A percentile compares a stretch with the other conserved stretches of the same genome.
phyloP scores from a whole-genome alignment of 2,113 vertebrate species.

The Aspiorhynchus laticeps region DNA sequence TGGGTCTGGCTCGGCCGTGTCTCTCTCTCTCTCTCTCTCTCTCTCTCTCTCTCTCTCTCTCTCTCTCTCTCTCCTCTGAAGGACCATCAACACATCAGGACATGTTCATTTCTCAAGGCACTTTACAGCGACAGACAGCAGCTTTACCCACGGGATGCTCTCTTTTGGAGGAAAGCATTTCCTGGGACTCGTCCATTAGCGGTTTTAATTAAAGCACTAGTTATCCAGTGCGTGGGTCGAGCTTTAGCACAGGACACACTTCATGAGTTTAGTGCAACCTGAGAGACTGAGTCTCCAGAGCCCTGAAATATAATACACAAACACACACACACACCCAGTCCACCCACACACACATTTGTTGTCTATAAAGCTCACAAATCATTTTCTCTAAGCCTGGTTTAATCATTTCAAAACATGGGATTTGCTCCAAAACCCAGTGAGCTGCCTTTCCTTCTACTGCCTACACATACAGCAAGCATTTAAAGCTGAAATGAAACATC shows the following conservation, averaged over 20 bases:
- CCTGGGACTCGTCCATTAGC: not conserved
- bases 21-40: not conserved
- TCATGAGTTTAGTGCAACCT: conserved; percentile 32
- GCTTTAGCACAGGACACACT: not conserved
- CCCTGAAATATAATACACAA: not conserved
- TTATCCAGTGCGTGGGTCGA: not conserved
- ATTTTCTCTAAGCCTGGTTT: conserved; percentile 15
- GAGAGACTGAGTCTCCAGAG: conserved; percentile 31
- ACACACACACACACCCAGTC: conserved; percentile 30
- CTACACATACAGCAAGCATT: not conserved
- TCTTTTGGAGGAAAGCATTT: not conserved
- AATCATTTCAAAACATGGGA: conserved; percentile 7
- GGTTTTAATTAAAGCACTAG: conserved; percentile 44
- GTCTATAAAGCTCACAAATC: conserved; percentile 4
- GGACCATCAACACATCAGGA: conserved; percentile 21
- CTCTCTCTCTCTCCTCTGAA: not conserved
- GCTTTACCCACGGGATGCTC: not conserved
- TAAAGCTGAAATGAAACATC: not conserved
- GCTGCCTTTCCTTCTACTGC: not conserved
- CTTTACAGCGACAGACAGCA: conserved; percentile 4
- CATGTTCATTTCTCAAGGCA: conserved; percentile 31
- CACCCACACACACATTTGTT: conserved; percentile 3
- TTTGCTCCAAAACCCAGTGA: not conserved
- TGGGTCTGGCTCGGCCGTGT: not conserved
- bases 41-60: not conserved